A percentile compares a stretch with the other conserved stretches of the same genome.
Conservation (phyloP, 2,888 invertebrate genomes). For the Pristionchus entomophagus region DNA sequence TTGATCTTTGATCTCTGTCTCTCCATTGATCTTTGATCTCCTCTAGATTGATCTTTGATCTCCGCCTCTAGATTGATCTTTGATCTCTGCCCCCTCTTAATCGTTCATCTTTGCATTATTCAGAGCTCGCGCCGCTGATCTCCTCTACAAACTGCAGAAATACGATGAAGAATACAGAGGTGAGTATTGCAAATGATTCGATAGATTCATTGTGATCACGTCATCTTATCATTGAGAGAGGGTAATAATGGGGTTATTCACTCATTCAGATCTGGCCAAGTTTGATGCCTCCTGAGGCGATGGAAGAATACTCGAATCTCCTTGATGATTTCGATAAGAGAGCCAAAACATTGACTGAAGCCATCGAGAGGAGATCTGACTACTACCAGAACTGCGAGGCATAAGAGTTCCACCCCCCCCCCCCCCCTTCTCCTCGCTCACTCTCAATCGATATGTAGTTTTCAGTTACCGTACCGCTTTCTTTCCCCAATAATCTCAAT, state of each 20-base stretch:
- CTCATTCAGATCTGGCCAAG: constrained; percentile 68
- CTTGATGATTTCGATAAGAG: constrained; percentile 54
- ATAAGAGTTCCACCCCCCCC: not conserved
- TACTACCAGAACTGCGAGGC: constrained; percentile 69
- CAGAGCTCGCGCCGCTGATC: constrained; percentile 64
- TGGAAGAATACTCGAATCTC: constrained; percentile 64
- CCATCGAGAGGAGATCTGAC: constrained; percentile 67
- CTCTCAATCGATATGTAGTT: not conserved
- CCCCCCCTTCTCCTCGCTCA: not conserved
- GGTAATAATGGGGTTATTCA: not conserved
- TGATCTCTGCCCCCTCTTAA: too few species aligned
- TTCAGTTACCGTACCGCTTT: not conserved
- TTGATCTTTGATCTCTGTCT: constrained; percentile 36
- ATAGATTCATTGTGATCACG: not conserved
- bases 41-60: too few species aligned
- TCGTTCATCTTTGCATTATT: too few species aligned
- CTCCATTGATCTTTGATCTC: too few species aligned
- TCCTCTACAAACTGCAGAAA: constrained; percentile 68
- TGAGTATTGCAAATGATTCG: too few species aligned
- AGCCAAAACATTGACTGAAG: constrained; percentile 55
- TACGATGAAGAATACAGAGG: constrained; percentile 70
- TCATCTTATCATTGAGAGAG: not conserved
- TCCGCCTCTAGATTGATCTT: too few species aligned
- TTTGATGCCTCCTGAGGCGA: constrained; percentile 68
- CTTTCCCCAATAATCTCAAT: not conserved